Evolutionary conservation across 1,140 invertebrate species (phyloP).

Genomic region (Tyrophagus putrescentiae): DNA sequence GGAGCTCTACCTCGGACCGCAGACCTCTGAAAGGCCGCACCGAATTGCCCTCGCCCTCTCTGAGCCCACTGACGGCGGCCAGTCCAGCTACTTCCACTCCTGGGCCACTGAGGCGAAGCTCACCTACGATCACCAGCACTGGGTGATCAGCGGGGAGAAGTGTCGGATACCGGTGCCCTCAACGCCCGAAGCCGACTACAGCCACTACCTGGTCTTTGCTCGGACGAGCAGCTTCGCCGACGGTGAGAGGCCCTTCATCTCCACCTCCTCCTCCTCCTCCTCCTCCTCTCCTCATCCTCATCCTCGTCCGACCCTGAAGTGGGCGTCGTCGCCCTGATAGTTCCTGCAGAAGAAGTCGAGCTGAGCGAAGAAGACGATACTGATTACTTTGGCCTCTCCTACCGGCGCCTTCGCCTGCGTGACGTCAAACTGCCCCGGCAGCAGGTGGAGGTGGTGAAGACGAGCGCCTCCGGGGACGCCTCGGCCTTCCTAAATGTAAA

Average conservation of each 20-base stretch:
- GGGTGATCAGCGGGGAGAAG: conserved; percentile 22
- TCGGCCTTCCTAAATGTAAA: conserved; percentile 15
- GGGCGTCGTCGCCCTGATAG: conserved; percentile 18
- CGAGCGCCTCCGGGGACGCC: neutral
- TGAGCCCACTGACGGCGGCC: neutral
- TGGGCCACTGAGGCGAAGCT: conserved; percentile 20
- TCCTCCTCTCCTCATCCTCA: too few relatives aligned
- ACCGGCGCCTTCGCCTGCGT: conserved; percentile 20
- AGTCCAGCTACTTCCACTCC: neutral
- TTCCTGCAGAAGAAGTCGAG: conserved; percentile 11
- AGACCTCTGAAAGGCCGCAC: too few relatives aligned
- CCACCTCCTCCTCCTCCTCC: too few relatives aligned
- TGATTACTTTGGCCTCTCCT: conserved; percentile 13
- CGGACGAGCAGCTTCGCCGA: conserved; percentile 15
- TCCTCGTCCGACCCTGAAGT: too few relatives aligned
- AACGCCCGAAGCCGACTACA: conserved; percentile 18
- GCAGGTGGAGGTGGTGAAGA: conserved; percentile 12
- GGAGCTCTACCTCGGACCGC: neutral
- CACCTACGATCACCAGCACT: conserved; percentile 10
- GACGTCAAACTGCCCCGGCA: conserved; percentile 5
- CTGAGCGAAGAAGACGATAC: neutral
- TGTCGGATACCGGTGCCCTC: conserved; percentile 16
- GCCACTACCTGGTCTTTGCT: conserved; percentile 23
- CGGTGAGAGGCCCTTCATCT: neutral
- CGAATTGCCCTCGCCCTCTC: conserved; percentile 21